A percentile compares a stretch with the other conserved stretches of the same genome.
Evolutionary conservation across 2,888 invertebrate species (phyloP).

Genomic region (Sceliomorpha sp.): DNA sequence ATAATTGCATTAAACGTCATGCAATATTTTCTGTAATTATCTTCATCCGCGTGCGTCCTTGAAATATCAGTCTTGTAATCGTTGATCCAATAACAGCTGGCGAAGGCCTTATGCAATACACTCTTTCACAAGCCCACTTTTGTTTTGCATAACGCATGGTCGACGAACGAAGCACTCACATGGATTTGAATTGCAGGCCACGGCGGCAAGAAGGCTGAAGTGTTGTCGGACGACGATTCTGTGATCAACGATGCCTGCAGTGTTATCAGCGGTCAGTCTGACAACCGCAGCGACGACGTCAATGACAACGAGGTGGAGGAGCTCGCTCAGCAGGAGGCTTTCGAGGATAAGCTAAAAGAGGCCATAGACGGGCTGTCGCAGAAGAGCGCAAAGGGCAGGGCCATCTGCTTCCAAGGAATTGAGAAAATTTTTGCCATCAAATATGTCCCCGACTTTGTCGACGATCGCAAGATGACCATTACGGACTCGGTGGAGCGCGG

Average conservation of each 20-base stretch:
- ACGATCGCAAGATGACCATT: constrained; percentile 88
- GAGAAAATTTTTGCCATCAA: constrained; percentile 89
- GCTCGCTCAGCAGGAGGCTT: constrained; percentile 85
- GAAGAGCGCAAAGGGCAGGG: constrained; percentile 92
- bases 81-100: no score
- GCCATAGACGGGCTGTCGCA: constrained; percentile 93
- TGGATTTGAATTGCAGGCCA: no score
- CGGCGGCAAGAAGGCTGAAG: constrained; percentile 81
- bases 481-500: constrained; percentile 91
- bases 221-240: constrained; percentile 90
- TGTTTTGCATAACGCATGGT: no score
- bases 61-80: no score
- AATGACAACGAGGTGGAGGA: constrained; percentile 83
- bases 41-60: no score
- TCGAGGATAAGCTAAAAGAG: constrained; percentile 94
- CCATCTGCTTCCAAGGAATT: constrained; percentile 86
- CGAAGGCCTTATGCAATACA: no score
- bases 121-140: no score
- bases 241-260: constrained; percentile 89
- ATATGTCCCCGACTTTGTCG: constrained; percentile 88
- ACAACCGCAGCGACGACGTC: constrained; percentile 85
- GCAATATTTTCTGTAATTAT: no score
- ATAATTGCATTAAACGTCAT: no score
- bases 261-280: constrained; percentile 89
- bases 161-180: no score